A percentile compares a stretch with the other conserved stretches of the same genome.
Conservation (phyloP, 1,140 invertebrate species). For the Drosophila auraria region DNA sequence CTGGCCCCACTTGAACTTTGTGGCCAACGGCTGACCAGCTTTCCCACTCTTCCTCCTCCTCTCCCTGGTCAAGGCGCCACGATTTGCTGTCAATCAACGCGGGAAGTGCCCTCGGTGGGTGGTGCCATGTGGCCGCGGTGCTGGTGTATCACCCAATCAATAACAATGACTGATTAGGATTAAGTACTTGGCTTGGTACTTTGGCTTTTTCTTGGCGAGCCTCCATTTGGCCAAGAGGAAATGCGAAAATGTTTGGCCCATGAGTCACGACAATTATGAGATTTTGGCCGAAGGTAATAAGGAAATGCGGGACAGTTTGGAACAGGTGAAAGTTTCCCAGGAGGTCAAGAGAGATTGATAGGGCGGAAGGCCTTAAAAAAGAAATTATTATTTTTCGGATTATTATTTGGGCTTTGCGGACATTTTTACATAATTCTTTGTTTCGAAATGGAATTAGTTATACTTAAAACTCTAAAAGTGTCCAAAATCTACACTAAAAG, state of each 20-base stretch:
- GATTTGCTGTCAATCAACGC: slow-evolving; percentile 47
- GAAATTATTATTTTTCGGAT: neutral
- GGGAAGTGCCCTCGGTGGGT: slow-evolving; percentile 6
- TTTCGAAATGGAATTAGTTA: neutral
- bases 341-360: slow-evolving; percentile 28
- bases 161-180: slow-evolving; percentile 66
- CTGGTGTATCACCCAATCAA: slow-evolving; percentile 41
- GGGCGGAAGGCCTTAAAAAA: slow-evolving; percentile 2
- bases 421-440: neutral
- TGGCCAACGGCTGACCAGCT: slow-evolving; percentile 54
- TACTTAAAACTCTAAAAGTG: too few relatives aligned
- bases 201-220: slow-evolving; percentile 46
- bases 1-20: slow-evolving; percentile 68
- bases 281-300: slow-evolving; percentile 2
- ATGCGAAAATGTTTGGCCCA: slow-evolving; percentile 30
- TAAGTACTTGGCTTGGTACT: slow-evolving; percentile 45
- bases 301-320: slow-evolving; percentile 26
- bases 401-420: neutral
- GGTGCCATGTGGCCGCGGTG: neutral
- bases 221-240: slow-evolving; percentile 35
- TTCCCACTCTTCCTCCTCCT: slow-evolving; percentile 25
- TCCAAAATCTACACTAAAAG: neutral
- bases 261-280: slow-evolving; percentile 15
- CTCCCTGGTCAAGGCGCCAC: slow-evolving; percentile 28
- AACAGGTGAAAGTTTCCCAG: slow-evolving; percentile 28